Evolutionary conservation across 2,113 vertebrate species (phyloP), one percentile per base, ranked within the genome.

Genomic region (Tachysurus vachellii): DNA sequence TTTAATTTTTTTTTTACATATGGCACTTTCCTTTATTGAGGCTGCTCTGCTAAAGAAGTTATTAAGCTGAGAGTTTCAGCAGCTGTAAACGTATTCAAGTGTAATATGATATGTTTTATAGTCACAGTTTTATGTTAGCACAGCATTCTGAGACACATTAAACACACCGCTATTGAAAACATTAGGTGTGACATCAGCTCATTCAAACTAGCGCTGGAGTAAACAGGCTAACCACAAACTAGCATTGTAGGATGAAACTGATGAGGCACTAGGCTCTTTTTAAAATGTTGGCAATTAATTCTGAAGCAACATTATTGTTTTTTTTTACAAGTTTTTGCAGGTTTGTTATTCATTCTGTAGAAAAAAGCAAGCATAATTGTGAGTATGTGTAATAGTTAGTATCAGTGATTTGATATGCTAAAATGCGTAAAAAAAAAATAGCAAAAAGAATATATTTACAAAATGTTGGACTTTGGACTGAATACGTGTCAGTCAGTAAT

Each of bases 51-150:
- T 61, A 42, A 36, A 81, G 19, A 14, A 68, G 83, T 61, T 79
- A 75, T 86, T 84, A 54, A 77, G 21, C 68, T 14, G 6, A 4
- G 44, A 68, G 86, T 50, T 73, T 87, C 44, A 79, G 83, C 82
- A 83, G 68, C 76, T 86, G 86, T 59, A 71, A 84, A 64, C 10
- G 42, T 28, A 79, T 12, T 77, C 75, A 83, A 56, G 59, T n/a
- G 44, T 77, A n/a, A 85, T 54, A 54, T 62, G 10, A 68, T 11
- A 53, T 9, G 50, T 84, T 84, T 84, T 73, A 84, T 71, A 54
- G 82, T 56, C 31, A 12, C 19, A 26, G 56, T 80, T 42, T 59
- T 42, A 80, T 61, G 77, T 19, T 80, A 21, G 10, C 36, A 80
- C 77, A 80, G 17, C 56, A 61, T 59, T 80, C 19, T 80, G 79